Evolutionary conservation across 1,140 invertebrate genomes (phyloP).

Genomic region (Trichomalopsis sarcophagae): DNA sequence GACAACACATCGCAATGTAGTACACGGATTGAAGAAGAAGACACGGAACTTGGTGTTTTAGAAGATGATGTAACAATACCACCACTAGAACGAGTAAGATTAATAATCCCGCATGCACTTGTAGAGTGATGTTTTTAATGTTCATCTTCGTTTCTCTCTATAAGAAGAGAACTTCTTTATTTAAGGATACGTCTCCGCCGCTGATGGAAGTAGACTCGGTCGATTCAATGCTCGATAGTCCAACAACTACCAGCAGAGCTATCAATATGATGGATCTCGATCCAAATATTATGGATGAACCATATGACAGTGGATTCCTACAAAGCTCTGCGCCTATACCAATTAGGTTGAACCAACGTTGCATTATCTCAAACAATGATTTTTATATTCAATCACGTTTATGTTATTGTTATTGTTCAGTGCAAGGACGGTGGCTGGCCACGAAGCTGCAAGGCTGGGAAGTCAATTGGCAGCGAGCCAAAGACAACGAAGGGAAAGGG

Average conservation of each 20-base stretch:
- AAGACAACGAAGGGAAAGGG: constrained; percentile 71
- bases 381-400: background rate
- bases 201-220: constrained; percentile 52
- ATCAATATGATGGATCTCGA: constrained; percentile 74
- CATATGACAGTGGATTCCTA: constrained; percentile 72
- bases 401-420: constrained; percentile 56
- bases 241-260: constrained; percentile 68
- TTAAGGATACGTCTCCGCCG: constrained; percentile 64
- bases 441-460: constrained; percentile 84
- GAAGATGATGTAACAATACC: constrained; percentile 65
- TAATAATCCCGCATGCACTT: constrained; percentile 27
- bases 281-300: constrained; percentile 73
- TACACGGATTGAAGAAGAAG: constrained; percentile 81
- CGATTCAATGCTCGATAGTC: constrained; percentile 69
- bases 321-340: constrained; percentile 73
- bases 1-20: constrained; percentile 73
- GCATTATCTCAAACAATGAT: background rate
- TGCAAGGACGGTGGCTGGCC: constrained; percentile 84
- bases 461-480: constrained; percentile 81
- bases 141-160: constrained; percentile 23
- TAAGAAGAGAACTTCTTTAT: constrained; percentile 45
- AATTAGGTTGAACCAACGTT: constrained; percentile 63
- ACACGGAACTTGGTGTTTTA: constrained; percentile 64
- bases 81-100: constrained; percentile 58
- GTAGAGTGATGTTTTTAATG: constrained; percentile 43